Base-by-base conservation (phyloP, 2,888 invertebrate genomes). In the Halictus ligatus region DNA sequence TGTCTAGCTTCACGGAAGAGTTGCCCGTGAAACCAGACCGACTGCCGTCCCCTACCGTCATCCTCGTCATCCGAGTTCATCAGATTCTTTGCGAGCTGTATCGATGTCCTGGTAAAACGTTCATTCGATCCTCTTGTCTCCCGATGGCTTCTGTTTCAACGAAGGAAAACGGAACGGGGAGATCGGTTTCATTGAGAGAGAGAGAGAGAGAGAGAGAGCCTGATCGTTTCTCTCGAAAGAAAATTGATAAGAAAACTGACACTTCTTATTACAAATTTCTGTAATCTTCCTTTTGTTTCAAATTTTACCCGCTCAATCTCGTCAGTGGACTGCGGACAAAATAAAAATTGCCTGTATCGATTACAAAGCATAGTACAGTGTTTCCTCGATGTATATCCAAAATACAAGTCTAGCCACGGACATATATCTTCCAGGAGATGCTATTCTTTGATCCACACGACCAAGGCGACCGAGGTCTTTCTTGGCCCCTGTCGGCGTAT, bases 1-100 rank as follows among this genome's bases (percentile, higher is more conserved):
- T 71, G 69, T 79, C 86, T 76, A 40, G 43, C 10, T 73, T 77
- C 73, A 7, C 81, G 82, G 71, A 54, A 54, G 46, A 46, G 50
- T 74, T 67, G 21, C 67, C 40, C n/a, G 18, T 21, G 25, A 73
- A 78, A 81, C 73, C 72, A 74, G 81, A 50, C 13, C 35, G 29
- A 60, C 58, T 40, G 15, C 40, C 21, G 21, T 10, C 54, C 54
- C 54, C 21, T 21, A 8, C 6, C 46, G 48, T 46, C 79, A 15
- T 18, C n/a, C 15, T 6, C 72, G 71, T 40, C 72, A 25, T 21
- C 43, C n/a, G 18, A 46, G 46, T 74, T 64, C n/a, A 67, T 46
- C 74, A 81, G 46, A 25, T 43, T 48, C 18, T 48, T 50, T 40
- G 54, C 46, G 25, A 25, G 10, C 18, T 12, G 43, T 67, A 48